phyloP scores from a whole-genome alignment of 2,113 vertebrate species.

The Microtus pennsylvanicus region DNA sequence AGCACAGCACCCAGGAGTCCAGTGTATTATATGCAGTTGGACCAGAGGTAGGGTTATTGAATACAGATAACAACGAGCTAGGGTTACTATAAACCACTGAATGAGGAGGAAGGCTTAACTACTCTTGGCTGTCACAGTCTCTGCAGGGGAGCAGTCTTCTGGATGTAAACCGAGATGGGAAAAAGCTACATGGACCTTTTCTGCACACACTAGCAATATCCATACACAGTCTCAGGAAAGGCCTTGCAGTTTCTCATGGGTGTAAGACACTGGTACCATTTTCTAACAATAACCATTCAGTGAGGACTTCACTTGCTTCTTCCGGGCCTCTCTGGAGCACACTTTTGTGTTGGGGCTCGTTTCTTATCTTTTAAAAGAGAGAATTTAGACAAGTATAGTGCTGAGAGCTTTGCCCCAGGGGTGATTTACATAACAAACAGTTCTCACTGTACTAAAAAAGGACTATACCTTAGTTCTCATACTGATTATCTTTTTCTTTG shows the following conservation, averaged over 20 bases:
- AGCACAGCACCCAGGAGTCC: not conserved
- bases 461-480: not conserved
- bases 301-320: not conserved
- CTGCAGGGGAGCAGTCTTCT: not conserved
- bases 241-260: not conserved
- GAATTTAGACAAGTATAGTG: not conserved
- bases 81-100: not conserved
- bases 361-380: not conserved
- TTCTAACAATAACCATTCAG: not conserved
- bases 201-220: no score
- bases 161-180: not conserved
- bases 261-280: not conserved
- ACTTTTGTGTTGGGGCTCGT: not conserved
- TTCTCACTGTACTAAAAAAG: not conserved
- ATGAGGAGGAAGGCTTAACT: not conserved
- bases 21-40: not conserved
- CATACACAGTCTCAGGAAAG: not conserved
- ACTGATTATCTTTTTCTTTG: not conserved
- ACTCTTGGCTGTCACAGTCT: not conserved
- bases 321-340: not conserved
- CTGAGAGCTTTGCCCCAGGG: not conserved
- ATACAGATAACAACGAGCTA: not conserved
- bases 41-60: not conserved
- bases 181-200: not conserved
- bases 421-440: not conserved